Conservation (phyloP, 2,797 vertebrate genomes). For the Pipistrellus pipistrellus region DNA sequence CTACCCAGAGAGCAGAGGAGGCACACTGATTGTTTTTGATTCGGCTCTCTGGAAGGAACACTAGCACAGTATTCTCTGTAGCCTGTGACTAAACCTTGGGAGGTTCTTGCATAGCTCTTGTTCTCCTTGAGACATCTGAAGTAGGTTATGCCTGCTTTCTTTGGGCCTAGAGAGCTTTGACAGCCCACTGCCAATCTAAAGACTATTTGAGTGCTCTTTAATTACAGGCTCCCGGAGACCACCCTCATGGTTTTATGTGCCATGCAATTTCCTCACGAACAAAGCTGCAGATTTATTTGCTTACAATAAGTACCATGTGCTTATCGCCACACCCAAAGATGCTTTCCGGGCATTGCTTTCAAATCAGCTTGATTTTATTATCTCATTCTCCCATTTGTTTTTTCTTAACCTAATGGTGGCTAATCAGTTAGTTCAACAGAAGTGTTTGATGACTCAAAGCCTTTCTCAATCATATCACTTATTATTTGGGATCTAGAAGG, state of each 20-base stretch:
- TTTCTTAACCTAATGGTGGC: background rate
- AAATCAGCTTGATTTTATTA: slow-evolving; percentile 38
- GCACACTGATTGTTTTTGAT: background rate
- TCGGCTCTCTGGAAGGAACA: background rate
- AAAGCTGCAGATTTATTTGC: background rate
- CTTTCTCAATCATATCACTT: background rate
- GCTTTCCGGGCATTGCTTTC: background rate
- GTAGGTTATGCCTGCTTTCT: background rate
- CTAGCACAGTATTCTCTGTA: background rate
- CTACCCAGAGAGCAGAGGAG: background rate
- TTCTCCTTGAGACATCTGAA: background rate
- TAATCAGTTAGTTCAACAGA: background rate
- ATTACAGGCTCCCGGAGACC: background rate
- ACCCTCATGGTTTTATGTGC: background rate
- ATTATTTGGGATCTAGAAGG: background rate
- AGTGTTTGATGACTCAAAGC: background rate
- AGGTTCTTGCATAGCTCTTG: background rate
- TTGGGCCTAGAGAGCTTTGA: background rate
- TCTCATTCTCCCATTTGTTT: background rate
- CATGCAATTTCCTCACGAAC: background rate
- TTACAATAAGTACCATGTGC: background rate
- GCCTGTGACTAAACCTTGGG: too few relatives aligned
- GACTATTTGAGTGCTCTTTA: background rate
- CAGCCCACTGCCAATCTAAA: background rate
- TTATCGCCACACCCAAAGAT: background rate